phyloP scores from a whole-genome alignment of 2,888 invertebrate species.

The Gymnosoma rotundatum region DNA sequence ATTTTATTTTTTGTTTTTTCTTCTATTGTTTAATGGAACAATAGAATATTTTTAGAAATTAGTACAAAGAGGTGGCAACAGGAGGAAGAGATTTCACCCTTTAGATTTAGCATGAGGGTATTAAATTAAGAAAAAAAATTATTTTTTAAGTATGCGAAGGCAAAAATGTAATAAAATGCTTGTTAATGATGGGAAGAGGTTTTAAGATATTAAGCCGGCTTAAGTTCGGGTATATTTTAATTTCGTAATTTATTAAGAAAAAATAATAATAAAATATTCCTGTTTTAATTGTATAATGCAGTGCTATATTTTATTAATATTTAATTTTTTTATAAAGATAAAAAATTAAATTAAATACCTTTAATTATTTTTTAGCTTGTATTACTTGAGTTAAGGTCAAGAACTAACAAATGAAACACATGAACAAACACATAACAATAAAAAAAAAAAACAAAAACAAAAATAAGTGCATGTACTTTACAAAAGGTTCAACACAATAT shows the following conservation, averaged over 20 bases:
- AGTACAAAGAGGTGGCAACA: conserved; percentile 41
- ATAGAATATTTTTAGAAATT: conserved; percentile 36
- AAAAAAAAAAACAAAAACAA: too few species aligned
- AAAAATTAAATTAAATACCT: too few species aligned
- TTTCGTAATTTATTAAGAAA: too few species aligned
- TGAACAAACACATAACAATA: too few species aligned
- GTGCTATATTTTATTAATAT: too few species aligned
- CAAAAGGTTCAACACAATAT: neutral
- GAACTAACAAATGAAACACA: too few species aligned
- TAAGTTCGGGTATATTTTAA: too few species aligned
- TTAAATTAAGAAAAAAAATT: conserved; percentile 4
- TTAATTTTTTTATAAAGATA: too few species aligned
- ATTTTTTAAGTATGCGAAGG: neutral
- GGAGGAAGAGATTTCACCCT: conserved; percentile 10
- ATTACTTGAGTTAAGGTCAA: too few species aligned
- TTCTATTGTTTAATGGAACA: conserved; percentile 34
- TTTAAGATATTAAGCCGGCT: neutral
- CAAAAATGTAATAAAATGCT: neutral
- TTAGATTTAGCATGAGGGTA: conserved; percentile 14
- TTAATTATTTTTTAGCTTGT: too few species aligned
- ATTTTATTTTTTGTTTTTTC: conserved; percentile 7
- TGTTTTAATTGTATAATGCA: too few species aligned
- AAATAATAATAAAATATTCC: too few species aligned
- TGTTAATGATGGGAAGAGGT: neutral
- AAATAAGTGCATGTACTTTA: neutral